phyloP scores from a whole-genome alignment of 2,888 invertebrate species.

The Steinernema scapterisci region DNA sequence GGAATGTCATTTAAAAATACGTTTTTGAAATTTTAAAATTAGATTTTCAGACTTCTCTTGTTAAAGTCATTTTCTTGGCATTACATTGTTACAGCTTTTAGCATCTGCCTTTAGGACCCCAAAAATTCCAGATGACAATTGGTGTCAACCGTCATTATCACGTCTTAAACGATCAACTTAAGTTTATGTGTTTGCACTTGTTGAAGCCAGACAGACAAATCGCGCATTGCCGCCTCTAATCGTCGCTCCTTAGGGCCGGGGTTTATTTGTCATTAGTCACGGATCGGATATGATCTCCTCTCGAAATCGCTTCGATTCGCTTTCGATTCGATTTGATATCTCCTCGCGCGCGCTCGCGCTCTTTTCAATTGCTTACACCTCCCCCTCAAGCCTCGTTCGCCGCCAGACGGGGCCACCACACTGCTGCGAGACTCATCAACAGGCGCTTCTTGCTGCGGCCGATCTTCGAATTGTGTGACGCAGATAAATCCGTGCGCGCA shows the following conservation, averaged over 20 bases:
- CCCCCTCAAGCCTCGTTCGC: too few species aligned
- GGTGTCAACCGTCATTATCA: too few species aligned
- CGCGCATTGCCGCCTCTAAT: too few species aligned
- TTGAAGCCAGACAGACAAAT: not conserved
- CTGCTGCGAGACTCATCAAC: not conserved
- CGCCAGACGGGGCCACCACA: not conserved
- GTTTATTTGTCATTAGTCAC: constrained; percentile 8
- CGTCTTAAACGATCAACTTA: too few species aligned
- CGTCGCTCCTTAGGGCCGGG: too few species aligned
- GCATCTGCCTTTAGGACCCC: too few species aligned
- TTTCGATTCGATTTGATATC: constrained; percentile 13
- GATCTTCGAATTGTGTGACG: not conserved
- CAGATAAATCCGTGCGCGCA: not conserved
- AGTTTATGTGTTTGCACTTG: constrained; percentile 11
- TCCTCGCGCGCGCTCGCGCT: constrained; percentile 6
- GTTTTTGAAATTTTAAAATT: too few species aligned
- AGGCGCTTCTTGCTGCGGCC: not conserved
- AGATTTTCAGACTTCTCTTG: too few species aligned
- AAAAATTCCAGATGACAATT: too few species aligned
- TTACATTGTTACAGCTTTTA: too few species aligned
- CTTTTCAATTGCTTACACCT: not conserved
- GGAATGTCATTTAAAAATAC: too few species aligned
- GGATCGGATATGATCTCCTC: constrained; percentile 21
- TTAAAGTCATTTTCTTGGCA: too few species aligned
- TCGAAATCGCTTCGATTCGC: not conserved